Evolutionary conservation across 2,113 vertebrate genomes (phyloP), one percentile per base, ranked within the genome.

Genomic region (Varanus salvator): DNA sequence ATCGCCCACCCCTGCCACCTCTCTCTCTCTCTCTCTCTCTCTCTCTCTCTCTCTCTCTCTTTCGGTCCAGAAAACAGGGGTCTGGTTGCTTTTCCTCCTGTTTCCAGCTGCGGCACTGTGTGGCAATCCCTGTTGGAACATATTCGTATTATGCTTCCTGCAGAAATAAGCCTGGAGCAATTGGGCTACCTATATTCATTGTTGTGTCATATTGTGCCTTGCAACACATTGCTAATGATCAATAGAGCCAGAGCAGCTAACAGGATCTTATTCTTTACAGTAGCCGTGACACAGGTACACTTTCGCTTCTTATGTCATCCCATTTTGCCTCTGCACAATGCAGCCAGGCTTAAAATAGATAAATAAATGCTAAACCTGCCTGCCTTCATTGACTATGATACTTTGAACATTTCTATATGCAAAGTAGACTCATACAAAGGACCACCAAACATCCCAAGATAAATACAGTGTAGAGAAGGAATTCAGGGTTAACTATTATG

Each of bases 131-230:
- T 87, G n/a, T 83, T 83, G 80, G 8, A 83, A 81, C 57, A 76
- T 38, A 82, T 74, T 81, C 48, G 74, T 85, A 89, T 85, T 89
- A 89, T 85, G n/a, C 25, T 89, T 89, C 88, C 83, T 85, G 82
- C 34, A 76, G 71, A 90, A 87, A 87, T 83, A 83, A 90, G 48
- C 80, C 57, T 84, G 85, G 71, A 87, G 80, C 85, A 76, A 83
- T 87, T 75, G 85, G 48, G 54, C 85, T 84, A 52, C 72, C 80
- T 77, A 25, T 83, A 90, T 84, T 77, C 44, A 87, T 90, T 84
- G 57, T 85, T 77, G 60, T 84, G 86, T 87, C 64, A 77, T 69
- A 78, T 69, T 83, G 27, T 4, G 38, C 76, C 83, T 88, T 91
- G 84, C 27, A 81, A 0, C n/a, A 4, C 74, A 0, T 31, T 83